Conservation (phyloP, 2,888 invertebrate species). For the Pomacea canaliculata region DNA sequence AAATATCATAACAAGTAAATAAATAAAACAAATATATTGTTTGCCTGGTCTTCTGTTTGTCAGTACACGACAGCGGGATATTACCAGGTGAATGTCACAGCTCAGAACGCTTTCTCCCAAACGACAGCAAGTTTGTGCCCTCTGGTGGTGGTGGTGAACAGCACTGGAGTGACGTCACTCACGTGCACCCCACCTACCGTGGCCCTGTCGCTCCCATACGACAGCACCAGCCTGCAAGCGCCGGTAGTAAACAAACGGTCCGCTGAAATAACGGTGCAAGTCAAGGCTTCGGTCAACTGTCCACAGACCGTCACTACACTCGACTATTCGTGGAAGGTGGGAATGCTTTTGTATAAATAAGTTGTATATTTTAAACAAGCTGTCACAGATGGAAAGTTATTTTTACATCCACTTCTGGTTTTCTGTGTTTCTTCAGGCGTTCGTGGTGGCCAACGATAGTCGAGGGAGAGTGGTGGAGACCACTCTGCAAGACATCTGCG, state of each 20-base stretch:
- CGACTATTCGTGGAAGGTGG: constrained; percentile 54
- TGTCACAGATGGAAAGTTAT: no score
- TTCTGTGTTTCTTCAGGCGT: neutral
- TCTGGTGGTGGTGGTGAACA: constrained; percentile 42
- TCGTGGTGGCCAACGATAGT: neutral
- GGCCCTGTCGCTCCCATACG: constrained; percentile 8
- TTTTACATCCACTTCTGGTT: neutral
- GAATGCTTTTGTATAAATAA: constrained; percentile 2
- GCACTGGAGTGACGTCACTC: neutral
- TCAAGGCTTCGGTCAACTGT: constrained; percentile 39
- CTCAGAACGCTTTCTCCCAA: constrained; percentile 53
- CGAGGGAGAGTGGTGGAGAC: constrained; percentile 34
- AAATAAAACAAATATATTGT: no score
- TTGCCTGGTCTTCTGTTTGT: neutral
- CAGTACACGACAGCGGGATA: constrained; percentile 44
- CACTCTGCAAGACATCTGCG: constrained; percentile 47
- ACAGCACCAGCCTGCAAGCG: neutral
- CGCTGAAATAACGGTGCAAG: constrained; percentile 45
- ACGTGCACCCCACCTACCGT: constrained; percentile 31
- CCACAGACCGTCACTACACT: constrained; percentile 29
- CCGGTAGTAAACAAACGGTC: constrained; percentile 46
- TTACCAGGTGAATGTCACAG: constrained; percentile 50
- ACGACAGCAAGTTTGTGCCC: constrained; percentile 57
- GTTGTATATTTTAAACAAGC: neutral
- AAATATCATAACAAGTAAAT: no score